Evolutionary conservation across 2,888 invertebrate species (phyloP).

Genomic region (Andrena bicolor): DNA sequence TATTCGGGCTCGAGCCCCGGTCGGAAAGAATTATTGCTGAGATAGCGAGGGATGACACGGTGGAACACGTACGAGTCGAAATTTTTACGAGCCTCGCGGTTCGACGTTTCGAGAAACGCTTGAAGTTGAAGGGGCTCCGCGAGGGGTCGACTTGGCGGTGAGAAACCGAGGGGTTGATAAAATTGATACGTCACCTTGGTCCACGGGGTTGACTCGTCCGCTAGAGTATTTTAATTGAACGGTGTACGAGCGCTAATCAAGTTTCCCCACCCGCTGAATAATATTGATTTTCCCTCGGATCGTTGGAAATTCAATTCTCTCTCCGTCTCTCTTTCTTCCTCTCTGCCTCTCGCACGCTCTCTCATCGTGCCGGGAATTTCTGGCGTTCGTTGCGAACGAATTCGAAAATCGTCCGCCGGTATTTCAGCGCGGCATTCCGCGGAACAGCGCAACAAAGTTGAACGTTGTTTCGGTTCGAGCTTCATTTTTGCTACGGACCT

Average conservation of each 20-base stretch:
- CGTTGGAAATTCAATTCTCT: conserved; percentile 71
- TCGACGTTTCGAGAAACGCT: background rate
- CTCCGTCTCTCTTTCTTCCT: conserved; percentile 10
- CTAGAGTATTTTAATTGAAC: conserved; percentile 72
- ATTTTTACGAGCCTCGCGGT: conserved; percentile 29
- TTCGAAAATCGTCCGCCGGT: no score
- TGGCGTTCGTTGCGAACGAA: background rate
- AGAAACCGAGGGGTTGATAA: conserved; percentile 20
- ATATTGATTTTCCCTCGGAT: conserved; percentile 73
- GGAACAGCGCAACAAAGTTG: no score
- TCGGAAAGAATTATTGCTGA: conserved; percentile 26
- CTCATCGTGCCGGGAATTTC: conserved; percentile 3
- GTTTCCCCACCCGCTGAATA: conserved; percentile 70
- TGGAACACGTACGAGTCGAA: background rate
- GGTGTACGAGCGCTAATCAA: conserved; percentile 72
- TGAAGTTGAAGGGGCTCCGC: background rate
- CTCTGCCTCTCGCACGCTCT: background rate
- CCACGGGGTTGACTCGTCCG: conserved; percentile 45
- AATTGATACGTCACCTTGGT: conserved; percentile 63
- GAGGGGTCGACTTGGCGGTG: background rate
- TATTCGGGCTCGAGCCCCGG: conserved; percentile 15
- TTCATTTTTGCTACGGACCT: no score
- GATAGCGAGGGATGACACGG: conserved; percentile 31
- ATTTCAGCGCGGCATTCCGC: no score
- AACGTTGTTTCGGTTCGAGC: no score